These are phyloP conservation scores for Sturnira hondurensis DNA, from an alignment of 2,113 vertebrate species.

Conservation along the genomic window DNA sequence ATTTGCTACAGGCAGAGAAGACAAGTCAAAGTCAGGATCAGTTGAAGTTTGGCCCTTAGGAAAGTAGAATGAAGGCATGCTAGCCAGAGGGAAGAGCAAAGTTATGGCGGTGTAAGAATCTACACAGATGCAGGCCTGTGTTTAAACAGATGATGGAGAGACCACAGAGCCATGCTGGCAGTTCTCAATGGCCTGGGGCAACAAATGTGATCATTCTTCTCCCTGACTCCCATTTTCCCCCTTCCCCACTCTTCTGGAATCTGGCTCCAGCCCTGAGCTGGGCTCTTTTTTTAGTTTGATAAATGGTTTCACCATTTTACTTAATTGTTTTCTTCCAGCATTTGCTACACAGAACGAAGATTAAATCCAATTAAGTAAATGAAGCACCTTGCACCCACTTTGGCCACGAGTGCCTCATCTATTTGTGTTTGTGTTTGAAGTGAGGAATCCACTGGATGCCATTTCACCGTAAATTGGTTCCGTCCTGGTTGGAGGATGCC, in stretches of 20 bases:
- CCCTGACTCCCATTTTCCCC: not conserved
- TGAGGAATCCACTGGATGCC: not conserved
- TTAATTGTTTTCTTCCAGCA: slow-evolving; percentile 75
- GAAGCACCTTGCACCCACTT: slow-evolving; percentile 41
- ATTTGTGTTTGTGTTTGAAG: slow-evolving; percentile 68
- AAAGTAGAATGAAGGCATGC: not conserved
- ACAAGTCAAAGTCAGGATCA: not conserved
- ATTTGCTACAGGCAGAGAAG: not conserved
- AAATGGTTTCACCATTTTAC: slow-evolving; percentile 65
- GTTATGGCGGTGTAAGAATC: not conserved
- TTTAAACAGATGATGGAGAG: not conserved
- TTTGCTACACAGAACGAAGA: slow-evolving; percentile 72
- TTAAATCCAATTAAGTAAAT: slow-evolving; percentile 73
- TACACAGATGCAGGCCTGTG: no score
- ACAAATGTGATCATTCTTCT: accelerated
- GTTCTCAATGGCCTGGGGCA: accelerated
- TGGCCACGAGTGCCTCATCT: slow-evolving; percentile 63
- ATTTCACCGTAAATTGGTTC: not conserved
- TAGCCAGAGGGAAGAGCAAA: not conserved
- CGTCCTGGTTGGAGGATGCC: not conserved
- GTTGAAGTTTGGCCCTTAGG: not conserved
- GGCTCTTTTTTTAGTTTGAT: slow-evolving; percentile 74
- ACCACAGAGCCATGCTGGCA: accelerated
- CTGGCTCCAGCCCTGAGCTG: slow-evolving; percentile 53
- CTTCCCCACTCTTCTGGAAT: slow-evolving; percentile 31